Percentiles rank a stretch among this genome's conserved stretches.
Conservation (phyloP, 2,113 vertebrate species). For the Diadophis punctatus region DNA sequence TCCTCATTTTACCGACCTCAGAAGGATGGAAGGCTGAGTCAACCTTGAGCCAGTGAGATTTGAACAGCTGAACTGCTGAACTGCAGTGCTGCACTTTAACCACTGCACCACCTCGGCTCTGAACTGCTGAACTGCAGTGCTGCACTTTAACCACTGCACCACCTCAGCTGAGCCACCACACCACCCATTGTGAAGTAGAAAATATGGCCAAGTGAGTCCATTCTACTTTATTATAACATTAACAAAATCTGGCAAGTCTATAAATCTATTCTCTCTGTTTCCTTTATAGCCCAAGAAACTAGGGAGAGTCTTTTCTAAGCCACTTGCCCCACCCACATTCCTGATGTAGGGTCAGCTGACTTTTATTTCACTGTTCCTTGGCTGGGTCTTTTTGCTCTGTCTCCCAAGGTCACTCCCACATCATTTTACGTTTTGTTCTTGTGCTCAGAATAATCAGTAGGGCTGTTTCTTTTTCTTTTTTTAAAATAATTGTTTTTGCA, state of each 20-base stretch:
- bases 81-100: too few species aligned
- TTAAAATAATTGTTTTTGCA: too few species aligned
- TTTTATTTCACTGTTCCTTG: not conserved
- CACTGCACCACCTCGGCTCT: too few species aligned
- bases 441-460: not conserved
- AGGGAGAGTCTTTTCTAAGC: not conserved
- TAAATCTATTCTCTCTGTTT: not conserved
- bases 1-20: too few species aligned
- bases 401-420: not conserved
- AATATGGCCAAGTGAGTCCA: not conserved
- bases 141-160: too few species aligned
- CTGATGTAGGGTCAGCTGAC: not conserved
- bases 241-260: not conserved
- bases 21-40: too few species aligned
- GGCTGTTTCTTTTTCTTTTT: too few species aligned
- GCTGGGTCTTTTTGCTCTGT: not conserved
- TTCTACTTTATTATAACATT: not conserved
- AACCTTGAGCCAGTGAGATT: too few species aligned
- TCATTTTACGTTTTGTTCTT: not conserved
- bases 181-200: not conserved
- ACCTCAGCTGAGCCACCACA: too few species aligned
- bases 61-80: too few species aligned
- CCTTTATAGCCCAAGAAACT: not conserved
- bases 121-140: too few species aligned
- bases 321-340: not conserved